Evolutionary conservation across 1,140 invertebrate species (phyloP).

Genomic region (Drosophila bocki): DNA sequence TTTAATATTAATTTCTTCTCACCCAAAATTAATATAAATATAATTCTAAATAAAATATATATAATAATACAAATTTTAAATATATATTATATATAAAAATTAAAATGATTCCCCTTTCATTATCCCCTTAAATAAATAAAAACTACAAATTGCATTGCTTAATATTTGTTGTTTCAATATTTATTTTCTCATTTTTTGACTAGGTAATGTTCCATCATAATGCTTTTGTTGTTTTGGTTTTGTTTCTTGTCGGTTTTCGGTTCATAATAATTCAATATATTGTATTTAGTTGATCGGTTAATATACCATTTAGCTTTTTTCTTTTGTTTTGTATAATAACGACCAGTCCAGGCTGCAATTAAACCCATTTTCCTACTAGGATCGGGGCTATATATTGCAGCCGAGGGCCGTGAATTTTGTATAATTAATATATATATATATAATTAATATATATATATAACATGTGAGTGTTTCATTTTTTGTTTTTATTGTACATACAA

Average conservation of each 20-base stretch:
- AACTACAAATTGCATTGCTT: conserved; percentile 46
- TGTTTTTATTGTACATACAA: conserved; percentile 66
- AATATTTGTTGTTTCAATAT: conserved; percentile 71
- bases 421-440: conserved; percentile 46
- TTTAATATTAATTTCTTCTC: no score
- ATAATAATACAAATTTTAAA: no score
- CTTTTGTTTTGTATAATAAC: not conserved
- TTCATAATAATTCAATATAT: conserved; percentile 65
- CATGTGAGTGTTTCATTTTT: conserved; percentile 57
- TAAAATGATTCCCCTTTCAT: not conserved
- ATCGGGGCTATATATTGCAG: conserved; percentile 4
- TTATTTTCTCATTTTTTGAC: conserved; percentile 81
- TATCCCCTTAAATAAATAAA: no score
- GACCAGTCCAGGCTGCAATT: conserved; percentile 12
- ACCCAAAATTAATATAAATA: no score
- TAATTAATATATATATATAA: conserved; percentile 61
- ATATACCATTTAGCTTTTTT: conserved; percentile 61
- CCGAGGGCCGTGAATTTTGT: conserved; percentile 5
- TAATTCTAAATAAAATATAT: no score
- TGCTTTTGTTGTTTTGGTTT: conserved; percentile 30
- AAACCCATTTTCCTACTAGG: not conserved
- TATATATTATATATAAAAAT: not conserved
- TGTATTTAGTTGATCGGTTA: conserved; percentile 70
- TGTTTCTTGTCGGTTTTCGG: conserved; percentile 22
- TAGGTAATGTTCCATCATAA: conserved; percentile 72